phyloP scores from a whole-genome alignment of 2,888 invertebrate species.

The Agonopterix alstromeriana region DNA sequence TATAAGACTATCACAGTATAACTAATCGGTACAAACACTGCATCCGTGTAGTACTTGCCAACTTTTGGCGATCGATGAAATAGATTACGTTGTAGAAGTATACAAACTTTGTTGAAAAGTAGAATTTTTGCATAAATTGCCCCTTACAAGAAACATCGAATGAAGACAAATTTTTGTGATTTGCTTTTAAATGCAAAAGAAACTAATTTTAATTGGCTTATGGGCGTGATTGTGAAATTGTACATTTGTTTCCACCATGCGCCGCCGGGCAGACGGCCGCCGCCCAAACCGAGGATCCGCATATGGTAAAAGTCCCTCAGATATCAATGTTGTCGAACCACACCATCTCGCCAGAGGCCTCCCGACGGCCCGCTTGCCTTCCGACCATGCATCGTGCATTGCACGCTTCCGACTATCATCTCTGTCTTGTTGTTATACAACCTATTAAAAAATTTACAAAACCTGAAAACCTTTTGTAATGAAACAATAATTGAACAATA shows the following conservation, averaged over 20 bases:
- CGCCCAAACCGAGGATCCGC: conserved; percentile 93
- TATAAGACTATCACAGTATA: too few species aligned
- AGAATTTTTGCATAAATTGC: too few species aligned
- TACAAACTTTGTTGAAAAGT: too few species aligned
- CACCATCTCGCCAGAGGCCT: conserved; percentile 46
- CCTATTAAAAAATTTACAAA: neutral
- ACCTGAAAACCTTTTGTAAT: neutral
- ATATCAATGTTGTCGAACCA: conserved; percentile 55
- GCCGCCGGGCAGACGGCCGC: conserved; percentile 83
- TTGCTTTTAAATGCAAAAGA: too few species aligned
- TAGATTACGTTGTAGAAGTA: too few species aligned
- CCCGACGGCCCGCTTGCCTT: conserved; percentile 57
- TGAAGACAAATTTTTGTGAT: too few species aligned
- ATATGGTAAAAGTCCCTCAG: conserved; percentile 84
- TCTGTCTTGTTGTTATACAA: conserved; percentile 23
- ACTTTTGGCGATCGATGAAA: too few species aligned
- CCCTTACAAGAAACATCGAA: too few species aligned
- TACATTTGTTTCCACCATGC: conserved; percentile 75
- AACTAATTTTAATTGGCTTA: conserved; percentile 17
- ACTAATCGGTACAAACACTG: too few species aligned
- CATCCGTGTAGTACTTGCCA: too few species aligned
- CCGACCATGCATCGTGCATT: conserved; percentile 64
- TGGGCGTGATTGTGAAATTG: conserved; percentile 46
- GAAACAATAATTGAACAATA: too few species aligned
- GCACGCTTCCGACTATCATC: conserved; percentile 61